phyloP scores from a whole-genome alignment of 2,113 vertebrate genomes.

The Pantherophis guttatus region DNA sequence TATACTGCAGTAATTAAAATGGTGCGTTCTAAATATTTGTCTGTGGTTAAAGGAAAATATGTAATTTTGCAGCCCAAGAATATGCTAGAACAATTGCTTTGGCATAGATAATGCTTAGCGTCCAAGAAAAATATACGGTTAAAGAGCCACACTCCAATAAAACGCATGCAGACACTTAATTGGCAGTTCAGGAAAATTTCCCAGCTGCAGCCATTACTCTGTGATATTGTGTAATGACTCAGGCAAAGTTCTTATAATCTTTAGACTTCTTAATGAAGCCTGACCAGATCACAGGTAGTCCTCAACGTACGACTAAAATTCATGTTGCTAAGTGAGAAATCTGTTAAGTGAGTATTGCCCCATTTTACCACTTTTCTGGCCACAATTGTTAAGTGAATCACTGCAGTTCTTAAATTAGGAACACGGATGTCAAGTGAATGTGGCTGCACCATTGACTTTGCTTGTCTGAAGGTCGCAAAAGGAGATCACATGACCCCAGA shows the following conservation, averaged over 20 bases:
- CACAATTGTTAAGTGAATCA: neutral
- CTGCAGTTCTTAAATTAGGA: neutral
- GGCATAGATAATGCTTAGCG: neutral
- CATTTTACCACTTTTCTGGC: neutral
- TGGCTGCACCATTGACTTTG: neutral
- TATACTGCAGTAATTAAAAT: slow-evolving; percentile 23
- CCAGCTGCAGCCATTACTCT: neutral
- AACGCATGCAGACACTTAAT: neutral
- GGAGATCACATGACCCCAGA: neutral
- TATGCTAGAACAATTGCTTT: neutral
- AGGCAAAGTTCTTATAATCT: neutral
- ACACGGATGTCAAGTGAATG: neutral
- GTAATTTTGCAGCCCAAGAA: slow-evolving; percentile 13
- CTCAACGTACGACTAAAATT: neutral
- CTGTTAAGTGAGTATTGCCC: neutral
- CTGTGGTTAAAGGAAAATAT: slow-evolving; percentile 15
- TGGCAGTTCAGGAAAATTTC: neutral
- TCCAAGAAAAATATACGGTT: neutral
- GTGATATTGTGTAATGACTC: neutral
- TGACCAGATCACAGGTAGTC: neutral
- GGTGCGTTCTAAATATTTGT: slow-evolving; percentile 5
- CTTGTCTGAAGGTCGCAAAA: neutral
- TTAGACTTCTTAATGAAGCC: neutral
- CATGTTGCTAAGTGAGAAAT: neutral
- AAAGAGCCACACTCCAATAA: neutral